Evolutionary conservation across 2,113 vertebrate genomes (phyloP).

Genomic region (Gymnogyps californianus): DNA sequence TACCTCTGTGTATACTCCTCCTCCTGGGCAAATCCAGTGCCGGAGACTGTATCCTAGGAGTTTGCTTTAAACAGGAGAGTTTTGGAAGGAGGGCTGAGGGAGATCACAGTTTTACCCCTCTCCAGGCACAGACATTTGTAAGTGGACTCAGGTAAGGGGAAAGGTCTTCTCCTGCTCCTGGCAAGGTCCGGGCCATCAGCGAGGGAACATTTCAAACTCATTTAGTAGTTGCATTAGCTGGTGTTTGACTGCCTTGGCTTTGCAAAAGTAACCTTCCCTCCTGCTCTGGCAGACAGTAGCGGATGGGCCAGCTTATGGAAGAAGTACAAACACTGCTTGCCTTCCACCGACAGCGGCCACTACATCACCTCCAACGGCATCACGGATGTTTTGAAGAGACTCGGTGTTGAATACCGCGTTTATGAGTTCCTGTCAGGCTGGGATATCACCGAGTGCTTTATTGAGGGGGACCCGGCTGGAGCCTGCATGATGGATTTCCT

Average conservation of each 20-base stretch:
- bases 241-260: not conserved
- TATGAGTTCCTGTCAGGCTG: constrained; percentile 69
- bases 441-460: constrained; percentile 81
- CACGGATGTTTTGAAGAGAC: constrained; percentile 60
- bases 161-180: not conserved
- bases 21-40: not conserved
- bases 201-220: not conserved
- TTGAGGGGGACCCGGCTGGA: constrained; percentile 72
- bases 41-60: rapidly evolving
- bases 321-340: constrained; percentile 8
- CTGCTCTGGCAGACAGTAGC: constrained; percentile 10
- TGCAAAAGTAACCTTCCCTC: not conserved
- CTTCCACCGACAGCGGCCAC: constrained; percentile 63
- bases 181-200: not conserved
- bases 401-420: constrained; percentile 49
- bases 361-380: constrained; percentile 75
- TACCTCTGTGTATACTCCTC: not conserved
- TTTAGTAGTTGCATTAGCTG: not conserved
- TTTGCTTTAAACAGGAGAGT: not conserved
- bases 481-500: constrained; percentile 82
- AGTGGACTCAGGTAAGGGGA: not conserved
- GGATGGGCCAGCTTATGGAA: constrained; percentile 31
- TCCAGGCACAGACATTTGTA: rapidly evolving
- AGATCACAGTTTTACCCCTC: rapidly evolving
- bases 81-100: not conserved